Conservation (phyloP, 2,888 invertebrate genomes). For the Melanostoma mellinum region DNA sequence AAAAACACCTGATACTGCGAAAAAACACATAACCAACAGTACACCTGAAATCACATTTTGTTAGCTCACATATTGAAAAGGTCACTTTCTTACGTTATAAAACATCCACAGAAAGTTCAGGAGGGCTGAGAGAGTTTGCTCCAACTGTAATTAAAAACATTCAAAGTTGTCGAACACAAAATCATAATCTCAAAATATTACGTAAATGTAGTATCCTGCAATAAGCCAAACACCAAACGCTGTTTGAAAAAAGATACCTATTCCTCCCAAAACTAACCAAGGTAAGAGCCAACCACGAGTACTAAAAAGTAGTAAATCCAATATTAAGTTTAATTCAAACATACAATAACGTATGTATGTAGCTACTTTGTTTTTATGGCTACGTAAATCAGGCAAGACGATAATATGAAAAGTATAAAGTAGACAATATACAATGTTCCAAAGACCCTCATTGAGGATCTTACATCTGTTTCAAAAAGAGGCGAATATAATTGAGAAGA, state of each 20-base stretch:
- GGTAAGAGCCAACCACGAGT: slow-evolving; percentile 92
- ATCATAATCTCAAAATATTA: slow-evolving; percentile 83
- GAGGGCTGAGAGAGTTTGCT: slow-evolving; percentile 89
- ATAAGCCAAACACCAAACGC: slow-evolving; percentile 92
- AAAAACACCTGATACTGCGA: slow-evolving; percentile 92
- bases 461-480: slow-evolving; percentile 92
- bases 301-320: slow-evolving; percentile 84
- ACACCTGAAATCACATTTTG: slow-evolving; percentile 84
- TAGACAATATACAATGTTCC: slow-evolving; percentile 83
- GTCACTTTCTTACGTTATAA: slow-evolving; percentile 88
- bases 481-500: slow-evolving; percentile 94
- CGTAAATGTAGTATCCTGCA: slow-evolving; percentile 95
- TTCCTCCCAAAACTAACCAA: slow-evolving; percentile 88
- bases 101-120: slow-evolving; percentile 92
- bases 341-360: background rate
- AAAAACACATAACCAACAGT: slow-evolving; percentile 93
- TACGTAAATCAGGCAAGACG: slow-evolving; percentile 82
- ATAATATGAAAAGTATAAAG: slow-evolving; percentile 82
- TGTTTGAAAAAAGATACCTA: slow-evolving; percentile 89
- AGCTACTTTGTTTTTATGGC: slow-evolving; percentile 80
- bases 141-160: slow-evolving; percentile 85
- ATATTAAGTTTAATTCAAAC: background rate
- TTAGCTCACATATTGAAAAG: background rate
- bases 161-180: background rate
- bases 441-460: slow-evolving; percentile 87